phyloP scores from a whole-genome alignment of 2,888 invertebrate genomes.

The Phasia obesa region DNA sequence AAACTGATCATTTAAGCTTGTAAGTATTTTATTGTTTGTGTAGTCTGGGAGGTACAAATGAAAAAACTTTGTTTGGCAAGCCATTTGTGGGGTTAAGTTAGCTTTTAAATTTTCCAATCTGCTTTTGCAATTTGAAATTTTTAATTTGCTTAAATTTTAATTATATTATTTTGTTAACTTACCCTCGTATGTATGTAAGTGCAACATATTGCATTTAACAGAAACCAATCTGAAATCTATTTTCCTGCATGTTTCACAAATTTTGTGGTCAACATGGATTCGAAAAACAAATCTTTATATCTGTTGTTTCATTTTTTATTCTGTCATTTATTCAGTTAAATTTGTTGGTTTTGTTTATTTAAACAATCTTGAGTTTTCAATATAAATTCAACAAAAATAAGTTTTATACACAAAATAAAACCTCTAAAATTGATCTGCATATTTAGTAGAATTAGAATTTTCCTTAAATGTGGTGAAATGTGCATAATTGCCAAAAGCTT shows the following conservation, averaged over 20 bases:
- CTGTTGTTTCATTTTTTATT: background rate
- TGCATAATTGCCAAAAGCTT: conserved; percentile 68
- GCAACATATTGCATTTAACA: conserved; percentile 16
- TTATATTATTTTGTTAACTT: no score
- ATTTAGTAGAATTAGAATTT: conserved; percentile 52
- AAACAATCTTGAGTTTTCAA: conserved; percentile 20
- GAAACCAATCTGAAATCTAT: conserved; percentile 27
- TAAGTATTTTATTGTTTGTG: no score
- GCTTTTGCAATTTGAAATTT: no score
- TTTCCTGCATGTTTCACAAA: conserved; percentile 30
- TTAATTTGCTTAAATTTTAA: no score
- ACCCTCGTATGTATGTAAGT: no score
- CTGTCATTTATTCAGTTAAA: conserved; percentile 46
- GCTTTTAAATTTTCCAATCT: no score
- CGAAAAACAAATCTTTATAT: conserved; percentile 37
- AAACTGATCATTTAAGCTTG: no score
- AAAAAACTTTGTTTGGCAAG: no score
- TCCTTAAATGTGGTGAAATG: conserved; percentile 58
- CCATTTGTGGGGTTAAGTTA: no score
- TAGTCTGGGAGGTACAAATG: no score
- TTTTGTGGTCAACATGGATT: conserved; percentile 32
- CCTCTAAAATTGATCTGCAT: conserved; percentile 58
- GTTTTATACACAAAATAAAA: background rate
- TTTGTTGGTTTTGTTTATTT: conserved; percentile 35
- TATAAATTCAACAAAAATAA: background rate